phyloP scores from a whole-genome alignment of 2,888 invertebrate species.

The Acanthosepion esculentum region DNA sequence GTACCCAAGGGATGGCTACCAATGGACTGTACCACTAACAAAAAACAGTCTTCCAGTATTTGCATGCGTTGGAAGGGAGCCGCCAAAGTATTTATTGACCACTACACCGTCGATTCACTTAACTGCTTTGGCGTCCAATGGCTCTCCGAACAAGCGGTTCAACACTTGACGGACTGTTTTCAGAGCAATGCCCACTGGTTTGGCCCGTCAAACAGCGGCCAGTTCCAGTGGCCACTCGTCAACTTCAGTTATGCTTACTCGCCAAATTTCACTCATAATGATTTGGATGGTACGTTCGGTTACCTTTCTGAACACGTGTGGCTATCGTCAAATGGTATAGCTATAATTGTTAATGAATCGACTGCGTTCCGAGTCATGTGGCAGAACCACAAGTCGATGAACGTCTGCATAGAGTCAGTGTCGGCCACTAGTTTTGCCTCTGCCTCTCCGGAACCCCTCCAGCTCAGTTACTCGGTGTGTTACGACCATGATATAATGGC shows the following conservation, averaged over 20 bases:
- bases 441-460: too few relatives aligned
- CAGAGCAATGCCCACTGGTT: conserved; percentile 66
- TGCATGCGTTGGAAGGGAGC: conserved; percentile 65
- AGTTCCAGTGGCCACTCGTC: conserved; percentile 60
- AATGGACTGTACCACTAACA: conserved; percentile 61
- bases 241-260: conserved; percentile 57
- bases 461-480: conserved; percentile 17
- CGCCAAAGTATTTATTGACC: conserved; percentile 60
- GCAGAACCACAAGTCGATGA: conserved; percentile 78
- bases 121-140: conserved; percentile 88
- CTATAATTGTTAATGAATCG: conserved; percentile 80
- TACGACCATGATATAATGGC: conserved; percentile 54
- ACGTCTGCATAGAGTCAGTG: conserved; percentile 57
- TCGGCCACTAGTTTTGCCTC: background rate
- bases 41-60: conserved; percentile 60
- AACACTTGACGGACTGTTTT: conserved; percentile 88
- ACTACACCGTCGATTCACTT: conserved; percentile 55
- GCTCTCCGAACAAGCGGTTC: conserved; percentile 82
- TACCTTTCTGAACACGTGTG: conserved; percentile 75
- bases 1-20: conserved; percentile 67
- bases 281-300: conserved; percentile 61
- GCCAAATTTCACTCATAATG: conserved; percentile 55
- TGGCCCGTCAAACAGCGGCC: conserved; percentile 63
- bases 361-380: conserved; percentile 86
- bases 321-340: conserved; percentile 83